Conservation (phyloP, 2,888 invertebrate genomes). For the Tortricodes alternella region DNA sequence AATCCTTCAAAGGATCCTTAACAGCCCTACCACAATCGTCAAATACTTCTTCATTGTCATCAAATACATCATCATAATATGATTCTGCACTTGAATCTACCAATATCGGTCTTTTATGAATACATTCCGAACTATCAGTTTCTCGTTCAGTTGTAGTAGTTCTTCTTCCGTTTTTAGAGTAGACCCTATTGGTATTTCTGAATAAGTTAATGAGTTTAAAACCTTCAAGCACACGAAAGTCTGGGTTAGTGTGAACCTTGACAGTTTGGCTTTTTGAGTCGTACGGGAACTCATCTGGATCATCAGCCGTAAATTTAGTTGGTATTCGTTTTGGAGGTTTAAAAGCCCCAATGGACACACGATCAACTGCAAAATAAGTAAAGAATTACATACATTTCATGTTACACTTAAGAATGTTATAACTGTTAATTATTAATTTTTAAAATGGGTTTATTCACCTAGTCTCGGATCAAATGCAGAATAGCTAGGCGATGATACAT, state of each 20-base stretch:
- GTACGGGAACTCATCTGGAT: slow-evolving; percentile 44
- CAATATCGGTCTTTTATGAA: slow-evolving; percentile 40
- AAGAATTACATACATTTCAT: background rate
- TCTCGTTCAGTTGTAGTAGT: slow-evolving; percentile 45
- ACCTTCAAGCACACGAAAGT: slow-evolving; percentile 68
- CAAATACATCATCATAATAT: slow-evolving; percentile 44
- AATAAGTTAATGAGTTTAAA: slow-evolving; percentile 69
- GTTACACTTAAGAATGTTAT: too few species aligned
- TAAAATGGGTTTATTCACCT: slow-evolving; percentile 47
- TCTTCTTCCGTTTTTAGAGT: slow-evolving; percentile 44
- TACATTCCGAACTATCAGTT: slow-evolving; percentile 42
- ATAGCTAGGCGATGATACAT: slow-evolving; percentile 56
- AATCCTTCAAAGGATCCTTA: slow-evolving; percentile 28
- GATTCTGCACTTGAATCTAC: slow-evolving; percentile 37
- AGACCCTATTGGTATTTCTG: slow-evolving; percentile 50
- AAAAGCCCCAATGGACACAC: slow-evolving; percentile 29
- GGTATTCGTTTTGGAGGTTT: slow-evolving; percentile 44
- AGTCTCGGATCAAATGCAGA: slow-evolving; percentile 66
- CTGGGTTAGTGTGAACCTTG: slow-evolving; percentile 64
- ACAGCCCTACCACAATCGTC: slow-evolving; percentile 57
- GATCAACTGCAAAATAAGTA: slow-evolving; percentile 36
- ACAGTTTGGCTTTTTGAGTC: slow-evolving; percentile 58
- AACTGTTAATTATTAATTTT: too few species aligned
- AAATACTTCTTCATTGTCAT: slow-evolving; percentile 49
- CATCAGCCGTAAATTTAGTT: slow-evolving; percentile 45